Evolutionary conservation across 1,140 invertebrate species (phyloP).

Genomic region (Papilio machaon): DNA sequence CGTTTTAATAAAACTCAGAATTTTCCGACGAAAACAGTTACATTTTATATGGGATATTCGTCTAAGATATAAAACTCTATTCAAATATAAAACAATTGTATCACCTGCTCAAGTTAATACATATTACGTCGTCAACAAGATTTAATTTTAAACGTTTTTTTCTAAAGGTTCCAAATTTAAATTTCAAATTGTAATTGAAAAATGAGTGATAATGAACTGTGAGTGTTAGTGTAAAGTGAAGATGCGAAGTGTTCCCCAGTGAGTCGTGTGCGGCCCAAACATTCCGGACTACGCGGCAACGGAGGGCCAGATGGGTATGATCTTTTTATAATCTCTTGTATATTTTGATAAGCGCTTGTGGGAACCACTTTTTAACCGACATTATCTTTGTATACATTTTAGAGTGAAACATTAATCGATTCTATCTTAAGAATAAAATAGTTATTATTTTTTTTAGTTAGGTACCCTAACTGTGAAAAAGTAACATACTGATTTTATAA

Average conservation of each 20-base stretch:
- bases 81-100: too few relatives aligned
- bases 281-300: conserved; percentile 73
- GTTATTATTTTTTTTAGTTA: conserved; percentile 45
- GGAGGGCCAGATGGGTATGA: conserved; percentile 77
- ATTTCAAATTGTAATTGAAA: conserved; percentile 32
- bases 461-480: conserved; percentile 26
- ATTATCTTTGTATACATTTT: conserved; percentile 21
- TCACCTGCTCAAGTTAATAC: too few relatives aligned
- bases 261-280: conserved; percentile 54
- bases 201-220: conserved; percentile 63
- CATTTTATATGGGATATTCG: too few relatives aligned
- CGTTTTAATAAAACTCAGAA: background rate
- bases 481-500: too few relatives aligned
- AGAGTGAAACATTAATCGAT: background rate
- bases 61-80: too few relatives aligned
- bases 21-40: background rate
- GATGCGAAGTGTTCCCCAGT: conserved; percentile 54
- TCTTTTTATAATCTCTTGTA: conserved; percentile 41
- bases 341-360: conserved; percentile 37
- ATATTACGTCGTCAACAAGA: background rate
- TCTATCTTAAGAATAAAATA: background rate
- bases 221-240: conserved; percentile 44
- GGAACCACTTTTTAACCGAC: conserved; percentile 30
- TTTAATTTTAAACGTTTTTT: background rate
- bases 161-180: background rate